phyloP scores from a whole-genome alignment of 2,797 vertebrate species.

The Bovichtus diacanthus region DNA sequence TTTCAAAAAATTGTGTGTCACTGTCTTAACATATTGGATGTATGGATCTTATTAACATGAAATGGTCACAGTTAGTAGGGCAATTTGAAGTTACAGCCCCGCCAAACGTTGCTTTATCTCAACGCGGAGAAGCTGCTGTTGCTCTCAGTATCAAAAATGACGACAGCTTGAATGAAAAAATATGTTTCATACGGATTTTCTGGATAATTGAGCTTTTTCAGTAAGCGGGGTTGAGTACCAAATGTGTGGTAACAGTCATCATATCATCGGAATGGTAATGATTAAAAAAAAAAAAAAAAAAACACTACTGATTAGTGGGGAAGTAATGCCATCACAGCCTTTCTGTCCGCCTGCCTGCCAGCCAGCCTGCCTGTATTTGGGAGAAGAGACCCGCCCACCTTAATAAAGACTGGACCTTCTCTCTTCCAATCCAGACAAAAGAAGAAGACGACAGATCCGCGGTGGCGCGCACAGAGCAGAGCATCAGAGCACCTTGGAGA shows the following conservation, averaged over 20 bases:
- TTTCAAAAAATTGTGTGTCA: too few species aligned
- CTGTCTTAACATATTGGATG: not conserved
- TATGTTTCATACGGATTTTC: not conserved
- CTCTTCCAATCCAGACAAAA: constrained; percentile 80
- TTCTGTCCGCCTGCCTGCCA: constrained; percentile 1
- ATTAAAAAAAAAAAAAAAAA: too few species aligned
- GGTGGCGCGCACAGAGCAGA: constrained; percentile 53
- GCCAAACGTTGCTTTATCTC: not conserved
- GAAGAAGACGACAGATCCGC: constrained; percentile 49
- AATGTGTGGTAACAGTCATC: not conserved
- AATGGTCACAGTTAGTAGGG: not conserved
- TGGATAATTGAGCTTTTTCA: not conserved
- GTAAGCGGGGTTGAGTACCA: not conserved
- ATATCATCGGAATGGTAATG: not conserved
- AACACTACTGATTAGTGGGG: not conserved
- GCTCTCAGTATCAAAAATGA: not conserved
- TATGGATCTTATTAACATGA: not conserved
- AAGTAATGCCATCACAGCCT: constrained; percentile 17
- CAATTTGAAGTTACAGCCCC: not conserved
- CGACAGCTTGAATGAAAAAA: not conserved
- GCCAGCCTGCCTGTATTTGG: constrained; percentile 34
- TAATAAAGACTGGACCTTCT: constrained; percentile 70
- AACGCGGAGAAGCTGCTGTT: not conserved
- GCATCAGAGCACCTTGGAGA: constrained; percentile 68
- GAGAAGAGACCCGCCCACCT: constrained; percentile 70